Conservation (phyloP, 2,113 vertebrate species). For the Raja brachyura region DNA sequence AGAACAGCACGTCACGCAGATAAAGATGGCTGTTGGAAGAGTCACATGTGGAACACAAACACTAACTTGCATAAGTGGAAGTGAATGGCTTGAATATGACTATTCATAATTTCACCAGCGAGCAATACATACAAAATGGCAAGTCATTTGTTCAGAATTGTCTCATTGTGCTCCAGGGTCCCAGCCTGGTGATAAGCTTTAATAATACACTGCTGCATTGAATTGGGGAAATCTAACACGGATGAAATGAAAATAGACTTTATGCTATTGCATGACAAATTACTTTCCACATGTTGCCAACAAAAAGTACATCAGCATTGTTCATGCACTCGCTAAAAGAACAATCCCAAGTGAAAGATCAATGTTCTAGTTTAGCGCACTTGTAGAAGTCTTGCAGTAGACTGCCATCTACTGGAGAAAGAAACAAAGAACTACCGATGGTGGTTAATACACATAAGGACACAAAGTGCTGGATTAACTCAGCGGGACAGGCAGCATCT, state of each 20-base stretch:
- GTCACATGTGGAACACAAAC: too few relatives aligned
- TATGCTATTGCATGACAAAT: not conserved
- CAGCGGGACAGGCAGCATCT: too few relatives aligned
- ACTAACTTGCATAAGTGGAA: too few relatives aligned
- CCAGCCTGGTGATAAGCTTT: not conserved
- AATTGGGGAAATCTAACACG: not conserved
- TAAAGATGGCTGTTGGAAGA: too few relatives aligned
- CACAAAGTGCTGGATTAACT: too few relatives aligned
- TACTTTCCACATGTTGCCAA: not conserved
- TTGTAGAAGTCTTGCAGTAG: not conserved
- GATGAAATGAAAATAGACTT: not conserved
- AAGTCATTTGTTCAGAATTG: not conserved
- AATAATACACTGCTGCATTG: not conserved
- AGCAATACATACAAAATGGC: not conserved
- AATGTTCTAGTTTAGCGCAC: not conserved
- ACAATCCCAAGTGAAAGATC: not conserved
- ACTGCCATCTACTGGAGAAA: conserved; percentile 7
- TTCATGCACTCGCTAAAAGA: not conserved
- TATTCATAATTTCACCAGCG: not conserved
- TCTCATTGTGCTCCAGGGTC: not conserved
- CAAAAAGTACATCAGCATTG: not conserved
- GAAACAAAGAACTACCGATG: too few relatives aligned
- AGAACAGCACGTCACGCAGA: too few relatives aligned
- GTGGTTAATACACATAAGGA: too few relatives aligned
- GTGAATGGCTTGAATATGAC: not conserved